A percentile compares a stretch with the other conserved stretches of the same genome.
phyloP scores from a whole-genome alignment of 2,888 invertebrate species.

The Mythimna vitellina region DNA sequence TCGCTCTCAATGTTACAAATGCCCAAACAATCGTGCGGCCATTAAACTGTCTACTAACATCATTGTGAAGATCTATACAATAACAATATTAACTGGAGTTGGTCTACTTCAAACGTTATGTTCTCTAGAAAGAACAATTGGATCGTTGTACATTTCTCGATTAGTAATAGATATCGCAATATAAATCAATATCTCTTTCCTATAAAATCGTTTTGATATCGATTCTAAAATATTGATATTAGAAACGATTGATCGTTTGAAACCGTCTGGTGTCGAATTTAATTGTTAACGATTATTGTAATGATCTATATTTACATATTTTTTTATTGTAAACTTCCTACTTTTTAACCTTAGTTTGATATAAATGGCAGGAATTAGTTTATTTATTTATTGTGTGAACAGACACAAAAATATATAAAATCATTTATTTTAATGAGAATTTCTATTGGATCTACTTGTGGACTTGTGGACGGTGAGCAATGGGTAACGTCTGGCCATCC shows the following conservation, averaged over 20 bases:
- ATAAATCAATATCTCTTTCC: slow-evolving; percentile 47
- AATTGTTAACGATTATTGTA: slow-evolving; percentile 60
- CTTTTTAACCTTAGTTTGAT: slow-evolving; percentile 40
- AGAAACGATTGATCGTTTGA: slow-evolving; percentile 33
- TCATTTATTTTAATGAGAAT: neutral
- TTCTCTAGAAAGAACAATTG: slow-evolving; percentile 65
- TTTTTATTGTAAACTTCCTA: slow-evolving; percentile 51
- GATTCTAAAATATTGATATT: slow-evolving; percentile 52
- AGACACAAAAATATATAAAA: slow-evolving; percentile 2
- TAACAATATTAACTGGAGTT: slow-evolving; percentile 64
- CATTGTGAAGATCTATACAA: slow-evolving; percentile 56
- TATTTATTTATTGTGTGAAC: slow-evolving; percentile 25
- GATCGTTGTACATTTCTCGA: slow-evolving; percentile 63
- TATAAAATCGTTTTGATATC: slow-evolving; percentile 40
- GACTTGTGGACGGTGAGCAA: too few relatives aligned
- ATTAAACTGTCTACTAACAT: slow-evolving; percentile 51
- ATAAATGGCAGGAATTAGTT: slow-evolving; percentile 21
- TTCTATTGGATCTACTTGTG: neutral
- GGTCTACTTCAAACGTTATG: slow-evolving; percentile 53
- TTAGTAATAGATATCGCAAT: slow-evolving; percentile 63
- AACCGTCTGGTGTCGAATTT: slow-evolving; percentile 47
- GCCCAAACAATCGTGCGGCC: slow-evolving; percentile 47
- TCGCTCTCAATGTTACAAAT: slow-evolving; percentile 66
- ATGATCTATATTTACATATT: slow-evolving; percentile 59
- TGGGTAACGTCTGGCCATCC: too few relatives aligned